Evolutionary conservation across 1,140 invertebrate species (phyloP).

Genomic region (Eupristina koningsbergeri): DNA sequence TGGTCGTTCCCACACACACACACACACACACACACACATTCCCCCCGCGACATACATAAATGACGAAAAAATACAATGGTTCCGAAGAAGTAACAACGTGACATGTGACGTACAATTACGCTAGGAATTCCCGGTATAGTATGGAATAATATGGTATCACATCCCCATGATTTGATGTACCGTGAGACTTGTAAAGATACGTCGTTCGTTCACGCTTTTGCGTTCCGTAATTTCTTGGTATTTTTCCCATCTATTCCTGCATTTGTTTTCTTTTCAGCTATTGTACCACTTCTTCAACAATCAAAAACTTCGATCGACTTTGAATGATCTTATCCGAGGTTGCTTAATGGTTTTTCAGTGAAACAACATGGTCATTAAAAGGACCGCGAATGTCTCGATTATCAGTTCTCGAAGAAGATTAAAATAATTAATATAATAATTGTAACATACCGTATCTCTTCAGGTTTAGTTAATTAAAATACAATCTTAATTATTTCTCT

Average conservation of each 20-base stretch:
- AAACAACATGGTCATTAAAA: too few species aligned
- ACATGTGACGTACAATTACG: conserved; percentile 67
- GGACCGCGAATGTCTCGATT: background rate
- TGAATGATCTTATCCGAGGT: background rate
- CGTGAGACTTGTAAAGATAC: conserved; percentile 31
- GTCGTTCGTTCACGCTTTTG: conserved; percentile 26
- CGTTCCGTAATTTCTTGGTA: background rate
- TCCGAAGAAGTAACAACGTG: conserved; percentile 54
- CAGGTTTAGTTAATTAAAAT: background rate
- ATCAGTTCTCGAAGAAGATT: background rate
- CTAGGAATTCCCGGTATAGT: conserved; percentile 67
- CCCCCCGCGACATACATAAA: background rate
- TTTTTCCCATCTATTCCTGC: background rate
- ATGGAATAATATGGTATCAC: background rate
- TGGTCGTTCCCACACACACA: background rate
- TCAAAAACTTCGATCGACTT: background rate
- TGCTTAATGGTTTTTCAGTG: background rate
- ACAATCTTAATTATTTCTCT: background rate
- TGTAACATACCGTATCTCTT: too few species aligned
- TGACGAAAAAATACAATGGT: conserved; percentile 65
- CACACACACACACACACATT: too few species aligned
- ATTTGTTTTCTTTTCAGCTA: background rate
- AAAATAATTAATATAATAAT: background rate
- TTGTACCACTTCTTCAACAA: background rate
- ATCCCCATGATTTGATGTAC: conserved; percentile 66